Base-by-base conservation (phyloP, 2,888 invertebrate species). In the Acronicta aceris region DNA sequence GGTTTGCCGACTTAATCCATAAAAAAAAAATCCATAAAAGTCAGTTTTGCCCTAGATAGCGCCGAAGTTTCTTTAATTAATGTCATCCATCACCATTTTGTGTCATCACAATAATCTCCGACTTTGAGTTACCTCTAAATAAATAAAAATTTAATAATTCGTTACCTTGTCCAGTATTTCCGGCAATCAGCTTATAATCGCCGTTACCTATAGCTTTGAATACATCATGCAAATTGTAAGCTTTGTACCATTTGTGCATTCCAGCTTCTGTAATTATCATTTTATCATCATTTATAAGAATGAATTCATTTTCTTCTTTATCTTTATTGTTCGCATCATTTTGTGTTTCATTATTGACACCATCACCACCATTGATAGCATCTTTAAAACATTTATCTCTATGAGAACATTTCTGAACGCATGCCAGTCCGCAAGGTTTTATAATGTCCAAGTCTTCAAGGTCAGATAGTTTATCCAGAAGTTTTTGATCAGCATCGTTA, bases 81-180 rank as follows among this genome's bases (percentile, higher is more conserved):
- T n/a, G n/a, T n/a, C n/a, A n/a, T n/a, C n/a, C n/a, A n/a, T n/a
- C n/a, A n/a, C n/a, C n/a, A n/a, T n/a, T n/a, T n/a, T n/a, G n/a
- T n/a, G n/a, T n/a, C n/a, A n/a, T n/a, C n/a, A n/a, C n/a, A n/a
- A n/a, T n/a, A n/a, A n/a, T n/a, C n/a, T n/a, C n/a, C n/a, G n/a
- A n/a, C n/a, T n/a, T n/a, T n/a, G n/a, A n/a, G n/a, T n/a, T n/a
- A n/a, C n/a, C n/a, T n/a, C n/a, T n/a, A n/a, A n/a, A n/a, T n/a
- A n/a, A n/a, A n/a, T n/a, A 27, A 21, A 21, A 21, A 21, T 21
- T 3, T 3, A 21, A 21, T 21, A 21, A 21, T 3, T 27, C 12
- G n/a, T 54, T 87, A 96, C 97, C 97, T 87, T 95, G 96, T 30
- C 96, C 96, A 9, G 96, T 97, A 82, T 97, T 97, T 15, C 97